Evolutionary conservation across 2,888 invertebrate genomes (phyloP).

Genomic region (Drosophila koepferae): DNA sequence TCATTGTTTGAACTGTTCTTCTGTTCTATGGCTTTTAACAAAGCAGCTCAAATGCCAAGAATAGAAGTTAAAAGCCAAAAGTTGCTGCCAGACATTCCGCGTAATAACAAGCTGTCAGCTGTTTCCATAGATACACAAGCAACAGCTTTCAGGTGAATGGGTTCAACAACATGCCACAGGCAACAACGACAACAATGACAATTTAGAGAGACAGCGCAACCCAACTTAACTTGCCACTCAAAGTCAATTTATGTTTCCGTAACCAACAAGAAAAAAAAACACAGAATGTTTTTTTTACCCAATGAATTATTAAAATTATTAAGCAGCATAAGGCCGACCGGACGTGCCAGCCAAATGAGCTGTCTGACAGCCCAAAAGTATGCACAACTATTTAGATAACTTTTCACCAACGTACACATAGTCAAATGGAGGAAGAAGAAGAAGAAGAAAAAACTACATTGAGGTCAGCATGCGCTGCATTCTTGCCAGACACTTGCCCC

Average conservation of each 20-base stretch:
- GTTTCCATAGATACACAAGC: slow-evolving; percentile 38
- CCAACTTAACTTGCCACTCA: slow-evolving; percentile 46
- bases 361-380: slow-evolving; percentile 19
- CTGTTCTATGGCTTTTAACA: neutral
- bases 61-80: slow-evolving; percentile 4
- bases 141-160: slow-evolving; percentile 18
- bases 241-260: slow-evolving; percentile 40
- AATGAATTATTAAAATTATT: slow-evolving; percentile 59
- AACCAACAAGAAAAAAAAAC: neutral
- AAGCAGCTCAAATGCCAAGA: neutral
- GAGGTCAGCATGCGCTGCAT: slow-evolving; percentile 1
- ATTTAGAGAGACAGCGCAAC: slow-evolving; percentile 9
- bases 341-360: slow-evolving; percentile 29
- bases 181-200: slow-evolving; percentile 8
- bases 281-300: slow-evolving; percentile 23
- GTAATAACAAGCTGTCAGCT: slow-evolving; percentile 26
- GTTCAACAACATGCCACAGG: slow-evolving; percentile 49
- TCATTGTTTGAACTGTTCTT: neutral
- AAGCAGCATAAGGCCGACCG: slow-evolving; percentile 36
- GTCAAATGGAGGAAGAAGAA: neutral
- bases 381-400: slow-evolving; percentile 46
- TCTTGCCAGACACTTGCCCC: slow-evolving; percentile 8
- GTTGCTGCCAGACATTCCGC: slow-evolving; percentile 27
- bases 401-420: slow-evolving; percentile 7
- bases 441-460: neutral